Evolutionary conservation across 2,888 invertebrate genomes (phyloP), one percentile per base, ranked within the genome.

Genomic region (Folsomia manolachei): DNA sequence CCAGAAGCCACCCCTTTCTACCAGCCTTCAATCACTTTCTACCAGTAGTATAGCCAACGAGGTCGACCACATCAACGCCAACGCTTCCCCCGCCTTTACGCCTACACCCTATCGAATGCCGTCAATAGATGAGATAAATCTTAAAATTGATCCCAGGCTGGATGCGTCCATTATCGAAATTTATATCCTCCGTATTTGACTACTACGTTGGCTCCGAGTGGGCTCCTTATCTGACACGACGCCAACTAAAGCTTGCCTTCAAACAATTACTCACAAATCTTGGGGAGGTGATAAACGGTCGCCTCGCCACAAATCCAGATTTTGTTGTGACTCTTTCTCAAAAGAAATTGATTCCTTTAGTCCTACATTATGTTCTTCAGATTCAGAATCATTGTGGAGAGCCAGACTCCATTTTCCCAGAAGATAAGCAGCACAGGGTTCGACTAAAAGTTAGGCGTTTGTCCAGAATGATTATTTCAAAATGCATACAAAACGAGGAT

Each of bases 221-320:
- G 80, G 79, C 79, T 18, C 80, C 80, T 0, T 78, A 77, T 27
- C 78, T 79, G 63, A 78, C 78, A 0, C 64, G 80, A 25, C 72
- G 71, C 19, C 77, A 78, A 60, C 68, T 80, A 14, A 74, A 70
- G 60, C 27, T 77, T 18, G 69, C 75, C 2, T 75, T 78, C 18
- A 76, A 75, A 69, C 74, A 74, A 66, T 62, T 78, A 21, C 69
- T 79, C 14, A 77, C 77, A 1, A 63, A 26, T 18, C 74, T 79
- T 4, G 77, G 56, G 1, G 76, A 79, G 52, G 53, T 53, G 24
- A 64, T 77, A 2, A 51, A 72, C n/a, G 61, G 21, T 1, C 72
- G 71, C 52, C 11, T 77, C 14, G 63, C 73, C 24, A 62, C 61
- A 7, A 63, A 68, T 18, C 65, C 69, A 2, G 70, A 68, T 27